Evolutionary conservation across 2,113 vertebrate species (phyloP), one percentile per base, ranked within the genome.

Genomic region (Marcusenius ussheri): DNA sequence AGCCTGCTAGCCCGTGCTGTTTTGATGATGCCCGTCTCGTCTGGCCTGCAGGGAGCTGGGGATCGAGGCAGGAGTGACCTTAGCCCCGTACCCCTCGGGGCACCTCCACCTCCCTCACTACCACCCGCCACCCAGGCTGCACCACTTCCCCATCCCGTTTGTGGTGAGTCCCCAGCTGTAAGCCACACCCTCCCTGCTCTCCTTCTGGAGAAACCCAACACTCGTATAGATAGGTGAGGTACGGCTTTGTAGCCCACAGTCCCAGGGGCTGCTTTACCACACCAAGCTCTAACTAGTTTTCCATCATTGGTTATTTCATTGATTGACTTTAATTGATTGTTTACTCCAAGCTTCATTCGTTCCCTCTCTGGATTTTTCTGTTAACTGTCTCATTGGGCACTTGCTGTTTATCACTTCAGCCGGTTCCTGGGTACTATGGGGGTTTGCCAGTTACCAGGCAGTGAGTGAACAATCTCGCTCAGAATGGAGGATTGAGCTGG

Each of bases 21-120:
- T 13, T 1, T 70, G 62, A 70, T 70, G 62, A 70, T 56, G 62
- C n/a, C 11, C 3, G 62, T 31, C 27, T 70, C 0, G 8, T 70
- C 31, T 19, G 31, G 31, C 74, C 35, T 80, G 31, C 93, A 99
- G 98, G 98, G 98, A 99, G 92, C 97, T 99, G 92, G 98, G 98
- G 93, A 98, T 99, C 39, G 98, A 99, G 95, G 96, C 98, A 92
- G 97, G 98, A 88, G 97, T 99, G 94, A 97, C 98, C 35, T 96
- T 98, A 92, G 97, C 97, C 21, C 97, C 98, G 0, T 99, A 98
- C 50, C 96, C 98, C 88, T 97, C 98, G 89, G 97, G 97, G 90
- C 97, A 98, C 86, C 94, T 99, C 94, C 98, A 99, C 94, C 89
- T 99, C 95, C 96, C 97, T 91, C 98, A 99, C 95, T 99, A 99